Conservation (phyloP, 2,113 vertebrate species). For the Regulus satrapa region DNA sequence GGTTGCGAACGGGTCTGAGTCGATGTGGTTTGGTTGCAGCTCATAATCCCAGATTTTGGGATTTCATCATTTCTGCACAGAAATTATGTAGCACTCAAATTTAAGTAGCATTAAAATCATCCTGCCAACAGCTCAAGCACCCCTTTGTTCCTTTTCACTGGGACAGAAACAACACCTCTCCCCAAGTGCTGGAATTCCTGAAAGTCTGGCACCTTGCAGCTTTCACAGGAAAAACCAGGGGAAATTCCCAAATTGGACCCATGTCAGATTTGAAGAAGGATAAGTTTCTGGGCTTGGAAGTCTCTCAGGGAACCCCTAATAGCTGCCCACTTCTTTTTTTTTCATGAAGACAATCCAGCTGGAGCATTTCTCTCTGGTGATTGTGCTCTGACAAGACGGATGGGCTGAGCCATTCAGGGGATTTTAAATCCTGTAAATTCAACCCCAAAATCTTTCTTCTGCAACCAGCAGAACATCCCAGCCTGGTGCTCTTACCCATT, state of each 20-base stretch:
- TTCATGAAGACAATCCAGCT: neutral
- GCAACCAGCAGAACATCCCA: neutral
- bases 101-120: neutral
- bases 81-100: neutral
- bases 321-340: neutral
- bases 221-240: neutral
- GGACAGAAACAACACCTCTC: neutral
- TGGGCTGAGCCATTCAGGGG: neutral
- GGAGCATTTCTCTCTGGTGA: neutral
- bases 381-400: neutral
- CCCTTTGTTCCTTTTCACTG: neutral
- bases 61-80: conserved; percentile 3
- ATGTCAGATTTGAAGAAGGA: neutral
- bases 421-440: neutral
- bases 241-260: neutral
- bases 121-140: neutral
- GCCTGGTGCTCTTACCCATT: neutral
- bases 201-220: neutral
- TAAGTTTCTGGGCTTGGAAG: neutral
- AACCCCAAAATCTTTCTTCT: neutral
- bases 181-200: neutral
- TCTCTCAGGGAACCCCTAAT: neutral
- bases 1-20: neutral
- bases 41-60: neutral
- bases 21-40: neutral